Evolutionary conservation across 2,113 vertebrate species (phyloP), one percentile per base, ranked within the genome.

Genomic region (Salvator merianae): DNA sequence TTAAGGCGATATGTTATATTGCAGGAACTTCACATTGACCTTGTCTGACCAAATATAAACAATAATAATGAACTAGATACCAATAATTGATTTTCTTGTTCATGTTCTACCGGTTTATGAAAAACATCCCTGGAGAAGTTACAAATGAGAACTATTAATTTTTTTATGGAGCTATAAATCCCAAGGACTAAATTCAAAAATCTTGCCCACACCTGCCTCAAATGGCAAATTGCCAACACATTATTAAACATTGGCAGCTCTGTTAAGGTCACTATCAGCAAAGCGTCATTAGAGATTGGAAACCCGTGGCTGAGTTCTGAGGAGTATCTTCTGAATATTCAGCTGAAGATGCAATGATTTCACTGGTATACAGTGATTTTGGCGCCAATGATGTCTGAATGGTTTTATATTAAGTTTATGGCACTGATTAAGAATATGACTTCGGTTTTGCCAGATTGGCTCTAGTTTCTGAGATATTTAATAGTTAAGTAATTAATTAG

Each of bases 41-140:
- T 53, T 55, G 38, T 55, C 24, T 69, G 74, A 36, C 26, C 69
- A 40, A 69, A 69, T 4, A 84, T 65, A 84, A 84, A 84, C 26
- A 70, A 65, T 84, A 84, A 69, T 47, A 68, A 77, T 76, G 74
- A 30, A 47, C 47, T 66, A 30, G 62, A 76, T 75, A 83, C 62
- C 62, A 83, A 38, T 68, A 84, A 77, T 77, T 76, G 34, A 69
- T 77, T 69, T 77, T 69, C 63, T 77, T 59, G 43, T 77, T 69
- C 63, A 84, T 40, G 30, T 55, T 47, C 63, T 40, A 55, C 30
- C 18, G 5, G n/a, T 40, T 40, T 77, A 40, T 50, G n/a, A 84
- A 77, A 59, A 84, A 77, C 34, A 50, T 14, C 36, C 43, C 36
- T 24, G 28, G 53, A 43, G 36, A 70, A 84, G 14, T 70, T 59